These are phyloP conservation scores for Austrolebias charrua DNA, from an alignment of 2,797 vertebrate genomes.

Conservation along the genomic window DNA sequence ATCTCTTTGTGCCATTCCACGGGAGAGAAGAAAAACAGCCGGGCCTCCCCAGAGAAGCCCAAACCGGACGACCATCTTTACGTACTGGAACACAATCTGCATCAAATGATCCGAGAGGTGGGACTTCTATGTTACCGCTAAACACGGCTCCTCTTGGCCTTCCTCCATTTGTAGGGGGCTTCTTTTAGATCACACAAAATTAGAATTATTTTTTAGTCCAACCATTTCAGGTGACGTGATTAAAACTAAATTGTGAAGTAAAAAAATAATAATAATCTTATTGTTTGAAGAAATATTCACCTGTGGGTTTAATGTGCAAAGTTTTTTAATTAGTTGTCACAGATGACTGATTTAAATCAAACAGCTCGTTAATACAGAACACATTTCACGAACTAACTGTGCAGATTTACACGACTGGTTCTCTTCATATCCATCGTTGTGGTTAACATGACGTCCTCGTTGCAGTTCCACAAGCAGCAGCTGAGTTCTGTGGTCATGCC, in stretches of 20 bases:
- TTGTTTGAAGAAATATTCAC: too few relatives aligned
- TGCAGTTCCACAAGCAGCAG: conserved; percentile 96
- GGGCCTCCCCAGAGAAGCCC: conserved; percentile 84
- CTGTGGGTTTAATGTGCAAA: too few relatives aligned
- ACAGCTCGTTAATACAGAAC: too few relatives aligned
- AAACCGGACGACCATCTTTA: conserved; percentile 94
- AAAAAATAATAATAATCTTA: too few relatives aligned
- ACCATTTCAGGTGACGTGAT: background rate
- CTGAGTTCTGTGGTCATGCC: conserved; percentile 93
- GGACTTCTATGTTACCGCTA: background rate
- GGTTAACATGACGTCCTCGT: background rate
- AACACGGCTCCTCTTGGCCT: too few relatives aligned
- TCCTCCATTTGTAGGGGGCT: too few relatives aligned
- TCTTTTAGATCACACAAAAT: background rate
- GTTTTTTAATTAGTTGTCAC: too few relatives aligned
- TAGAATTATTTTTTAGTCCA: background rate
- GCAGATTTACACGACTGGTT: too few relatives aligned
- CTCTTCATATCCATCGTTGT: too few relatives aligned
- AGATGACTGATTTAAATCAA: too few relatives aligned
- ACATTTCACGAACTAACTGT: too few relatives aligned
- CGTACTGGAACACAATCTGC: conserved; percentile 95
- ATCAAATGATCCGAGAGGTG: conserved; percentile 98
- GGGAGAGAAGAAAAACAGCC: conserved; percentile 90
- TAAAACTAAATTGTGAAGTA: too few relatives aligned
- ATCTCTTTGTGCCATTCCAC: conserved; percentile 95